Percentiles rank a stretch among this genome's conserved stretches.
These are phyloP conservation scores for Phytoseiulus persimilis DNA, from an alignment of 2,888 invertebrate species.

Conservation along the genomic window DNA sequence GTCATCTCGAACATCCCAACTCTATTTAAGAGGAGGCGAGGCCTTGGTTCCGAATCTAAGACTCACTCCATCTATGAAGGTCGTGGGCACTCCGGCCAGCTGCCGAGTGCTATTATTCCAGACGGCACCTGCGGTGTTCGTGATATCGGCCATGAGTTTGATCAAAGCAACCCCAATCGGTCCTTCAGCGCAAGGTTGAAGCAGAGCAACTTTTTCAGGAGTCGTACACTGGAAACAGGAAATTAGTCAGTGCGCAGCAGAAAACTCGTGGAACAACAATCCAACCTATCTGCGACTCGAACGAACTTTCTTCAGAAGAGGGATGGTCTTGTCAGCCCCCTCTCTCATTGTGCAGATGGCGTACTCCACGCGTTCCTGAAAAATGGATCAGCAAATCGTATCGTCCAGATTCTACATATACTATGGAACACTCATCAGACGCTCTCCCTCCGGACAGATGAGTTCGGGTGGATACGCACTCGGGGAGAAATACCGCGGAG, in stretches of 20 bases:
- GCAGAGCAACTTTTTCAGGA: not conserved
- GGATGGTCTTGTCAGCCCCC: not conserved
- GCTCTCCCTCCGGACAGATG: too few relatives aligned
- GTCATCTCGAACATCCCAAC: too few relatives aligned
- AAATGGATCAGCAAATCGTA: not conserved
- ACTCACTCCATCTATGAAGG: constrained; percentile 10
- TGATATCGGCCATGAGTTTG: constrained; percentile 23
- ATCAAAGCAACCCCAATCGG: not conserved
- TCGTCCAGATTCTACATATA: too few relatives aligned
- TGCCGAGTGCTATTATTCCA: not conserved
- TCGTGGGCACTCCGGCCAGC: not conserved
- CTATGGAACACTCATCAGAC: too few relatives aligned
- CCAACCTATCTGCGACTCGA: not conserved
- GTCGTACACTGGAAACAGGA: not conserved
- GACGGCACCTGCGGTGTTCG: constrained; percentile 7
- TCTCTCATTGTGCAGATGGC: constrained; percentile 1
- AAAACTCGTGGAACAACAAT: not conserved
- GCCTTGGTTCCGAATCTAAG: too few relatives aligned
- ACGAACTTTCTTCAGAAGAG: not conserved
- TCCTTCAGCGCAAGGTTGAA: not conserved
- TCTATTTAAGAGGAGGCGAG: too few relatives aligned
- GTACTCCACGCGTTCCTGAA: not conserved
- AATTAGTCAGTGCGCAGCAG: not conserved
- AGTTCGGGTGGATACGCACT: too few relatives aligned
- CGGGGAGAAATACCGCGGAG: too few relatives aligned